Percentiles rank a stretch among this genome's conserved stretches.
Conservation (phyloP, 2,797 vertebrate species). For the Carapus acus region DNA sequence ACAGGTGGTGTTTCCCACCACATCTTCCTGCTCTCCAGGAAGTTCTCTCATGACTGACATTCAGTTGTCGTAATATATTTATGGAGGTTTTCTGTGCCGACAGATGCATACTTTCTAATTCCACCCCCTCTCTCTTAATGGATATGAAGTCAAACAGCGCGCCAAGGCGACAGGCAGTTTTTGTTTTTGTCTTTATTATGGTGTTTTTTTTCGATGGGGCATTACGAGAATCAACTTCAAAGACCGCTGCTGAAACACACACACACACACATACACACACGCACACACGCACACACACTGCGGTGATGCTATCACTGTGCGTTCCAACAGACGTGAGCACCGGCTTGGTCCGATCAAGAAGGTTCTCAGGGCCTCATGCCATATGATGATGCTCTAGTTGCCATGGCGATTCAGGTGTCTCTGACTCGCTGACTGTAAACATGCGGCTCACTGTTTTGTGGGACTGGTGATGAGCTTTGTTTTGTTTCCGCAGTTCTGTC, state of each 20-base stretch:
- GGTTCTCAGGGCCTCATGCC: constrained; percentile 49
- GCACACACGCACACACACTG: constrained; percentile 19
- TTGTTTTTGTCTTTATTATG: too few species aligned
- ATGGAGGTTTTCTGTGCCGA: constrained; percentile 72
- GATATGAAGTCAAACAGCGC: constrained; percentile 61
- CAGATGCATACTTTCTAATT: constrained; percentile 68
- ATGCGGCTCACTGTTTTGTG: constrained; percentile 60
- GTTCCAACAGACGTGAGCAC: background rate
- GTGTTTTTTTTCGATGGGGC: too few species aligned
- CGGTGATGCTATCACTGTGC: constrained; percentile 13
- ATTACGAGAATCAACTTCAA: constrained; percentile 52
- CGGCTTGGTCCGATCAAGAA: constrained; percentile 31
- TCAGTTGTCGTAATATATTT: constrained; percentile 76
- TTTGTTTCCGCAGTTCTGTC: constrained; percentile 20
- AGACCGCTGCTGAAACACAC: constrained; percentile 29
- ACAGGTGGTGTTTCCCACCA: constrained; percentile 55
- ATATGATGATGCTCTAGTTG: constrained; percentile 54
- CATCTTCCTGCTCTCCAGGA: constrained; percentile 69
- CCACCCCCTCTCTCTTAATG: constrained; percentile 58
- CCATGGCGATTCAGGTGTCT: constrained; percentile 56
- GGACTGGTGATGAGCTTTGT: constrained; percentile 53
- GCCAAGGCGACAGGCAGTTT: constrained; percentile 37
- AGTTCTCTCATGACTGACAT: constrained; percentile 74
- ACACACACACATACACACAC: too few species aligned
- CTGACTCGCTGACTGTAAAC: constrained; percentile 60